Percentiles rank a stretch among this genome's conserved stretches.
These are phyloP conservation scores for Coptodon rendalli DNA, from an alignment of 2,113 vertebrate species.

Conservation along the genomic window DNA sequence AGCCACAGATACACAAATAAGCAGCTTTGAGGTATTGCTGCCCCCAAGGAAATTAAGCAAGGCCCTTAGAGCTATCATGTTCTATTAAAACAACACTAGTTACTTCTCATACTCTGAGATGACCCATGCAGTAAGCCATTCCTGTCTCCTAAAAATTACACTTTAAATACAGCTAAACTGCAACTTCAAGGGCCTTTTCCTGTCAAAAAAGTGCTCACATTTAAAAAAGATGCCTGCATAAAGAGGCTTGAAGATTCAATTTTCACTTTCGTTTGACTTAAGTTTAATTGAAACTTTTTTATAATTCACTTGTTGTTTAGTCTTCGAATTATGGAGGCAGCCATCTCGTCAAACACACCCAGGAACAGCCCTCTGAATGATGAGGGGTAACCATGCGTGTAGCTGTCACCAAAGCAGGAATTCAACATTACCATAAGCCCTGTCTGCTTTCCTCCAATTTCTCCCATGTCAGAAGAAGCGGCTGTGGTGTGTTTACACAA, in stretches of 20 bases:
- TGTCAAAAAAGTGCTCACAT: background rate
- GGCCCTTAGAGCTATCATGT: background rate
- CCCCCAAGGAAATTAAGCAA: background rate
- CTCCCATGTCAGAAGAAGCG: background rate
- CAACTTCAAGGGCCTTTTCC: background rate
- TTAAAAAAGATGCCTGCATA: background rate
- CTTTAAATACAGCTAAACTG: background rate
- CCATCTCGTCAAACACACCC: constrained; percentile 27
- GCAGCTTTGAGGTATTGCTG: background rate
- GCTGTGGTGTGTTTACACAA: background rate
- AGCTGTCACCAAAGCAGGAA: constrained; percentile 14
- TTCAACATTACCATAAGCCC: constrained; percentile 2
- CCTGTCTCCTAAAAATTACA: background rate
- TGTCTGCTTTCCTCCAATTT: background rate
- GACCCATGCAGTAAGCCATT: background rate
- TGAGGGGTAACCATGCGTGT: constrained; percentile 8
- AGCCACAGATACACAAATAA: background rate
- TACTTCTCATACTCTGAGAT: background rate
- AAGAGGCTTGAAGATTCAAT: background rate
- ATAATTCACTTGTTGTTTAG: background rate
- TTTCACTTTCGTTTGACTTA: background rate
- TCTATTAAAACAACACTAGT: background rate
- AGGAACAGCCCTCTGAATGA: background rate
- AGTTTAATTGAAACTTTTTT: background rate
- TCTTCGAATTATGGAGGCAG: background rate